These are phyloP conservation scores for Morpho achilles DNA, from an alignment of 2,888 invertebrate species.

Conservation along the genomic window DNA sequence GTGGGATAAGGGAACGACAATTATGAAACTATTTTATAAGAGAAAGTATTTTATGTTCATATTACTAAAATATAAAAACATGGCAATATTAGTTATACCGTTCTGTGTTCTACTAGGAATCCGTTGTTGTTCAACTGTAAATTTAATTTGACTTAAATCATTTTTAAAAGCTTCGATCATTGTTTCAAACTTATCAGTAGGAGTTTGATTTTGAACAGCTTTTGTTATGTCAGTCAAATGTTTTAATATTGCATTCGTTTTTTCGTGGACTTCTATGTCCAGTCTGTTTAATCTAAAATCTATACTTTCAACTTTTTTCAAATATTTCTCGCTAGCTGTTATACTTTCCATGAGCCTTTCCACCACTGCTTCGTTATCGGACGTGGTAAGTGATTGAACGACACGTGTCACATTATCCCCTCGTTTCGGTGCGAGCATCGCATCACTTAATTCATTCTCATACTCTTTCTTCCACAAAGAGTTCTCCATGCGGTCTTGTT, in stretches of 20 bases:
- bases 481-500: constrained; percentile 46
- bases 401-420: constrained; percentile 50
- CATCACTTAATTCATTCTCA: constrained; percentile 60
- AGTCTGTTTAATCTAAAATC: constrained; percentile 63
- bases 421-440: constrained; percentile 47
- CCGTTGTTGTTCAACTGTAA: constrained; percentile 37
- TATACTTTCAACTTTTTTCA: constrained; percentile 69
- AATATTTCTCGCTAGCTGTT: constrained; percentile 63
- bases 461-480: constrained; percentile 67
- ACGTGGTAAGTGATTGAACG: constrained; percentile 34
- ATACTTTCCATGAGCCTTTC: constrained; percentile 65
- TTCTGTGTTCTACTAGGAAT: constrained; percentile 4
- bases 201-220: constrained; percentile 32
- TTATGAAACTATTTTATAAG: too few species aligned
- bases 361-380: constrained; percentile 58
- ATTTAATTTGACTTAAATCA: constrained; percentile 48
- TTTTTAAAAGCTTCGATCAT: constrained; percentile 42
- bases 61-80: too few species aligned
- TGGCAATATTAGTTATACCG: constrained; percentile 4
- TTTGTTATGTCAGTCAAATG: constrained; percentile 49
- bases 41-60: too few species aligned
- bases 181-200: constrained; percentile 42
- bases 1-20: too few species aligned
- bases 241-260: constrained; percentile 58
- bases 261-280: constrained; percentile 69